Evolutionary conservation across 2,888 invertebrate genomes (phyloP), one percentile per base, ranked within the genome.

Genomic region (Drosophila subsilvestris): DNA sequence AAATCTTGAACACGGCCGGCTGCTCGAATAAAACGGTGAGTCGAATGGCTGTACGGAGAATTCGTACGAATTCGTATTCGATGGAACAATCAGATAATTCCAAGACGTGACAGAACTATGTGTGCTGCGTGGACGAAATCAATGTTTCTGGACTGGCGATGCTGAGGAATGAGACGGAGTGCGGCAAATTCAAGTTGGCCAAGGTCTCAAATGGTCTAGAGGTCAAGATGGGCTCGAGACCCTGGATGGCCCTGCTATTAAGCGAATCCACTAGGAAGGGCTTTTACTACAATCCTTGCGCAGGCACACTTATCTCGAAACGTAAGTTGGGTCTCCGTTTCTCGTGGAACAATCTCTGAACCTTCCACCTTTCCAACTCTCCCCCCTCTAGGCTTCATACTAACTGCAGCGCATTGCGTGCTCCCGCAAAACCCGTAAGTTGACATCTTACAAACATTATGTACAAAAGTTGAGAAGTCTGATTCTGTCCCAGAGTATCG

Each of bases 171-270:
- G 25, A 17, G 22, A 9, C 20, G 18, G 7, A 3, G 12, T 57
- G 57, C 32, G 57, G 57, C 8, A 17, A 4, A 3, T 1, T 37
- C 14, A 0, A 3, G 3, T 3, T 2, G 5, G 3, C 2, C 1
- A 49, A 50, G 12, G 9, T 42, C 8, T 0, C 12, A 1, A 14
- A 10, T 20, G 58, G 49, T 0, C 9, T 2, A 14, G 27, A 29
- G 10, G 8, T 59, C 3, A 2, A 0, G 1, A 2, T 43, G 4
- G 20, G 25, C 20, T 25, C 49, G 1, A 43, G 58, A 25, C 43
- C 58, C 14, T 59, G 58, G 58, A 27, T 59, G 49, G 49, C 58
- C 8, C 27, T 59, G 27, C 43, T 59, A 0, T n/a, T n/a, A 18
- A n/a, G 27, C n/a, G 18, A 3, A 8, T 6, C 1, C 8, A 2